Evolutionary conservation across 1,140 invertebrate species (phyloP).

Genomic region (Drosophila littoralis): DNA sequence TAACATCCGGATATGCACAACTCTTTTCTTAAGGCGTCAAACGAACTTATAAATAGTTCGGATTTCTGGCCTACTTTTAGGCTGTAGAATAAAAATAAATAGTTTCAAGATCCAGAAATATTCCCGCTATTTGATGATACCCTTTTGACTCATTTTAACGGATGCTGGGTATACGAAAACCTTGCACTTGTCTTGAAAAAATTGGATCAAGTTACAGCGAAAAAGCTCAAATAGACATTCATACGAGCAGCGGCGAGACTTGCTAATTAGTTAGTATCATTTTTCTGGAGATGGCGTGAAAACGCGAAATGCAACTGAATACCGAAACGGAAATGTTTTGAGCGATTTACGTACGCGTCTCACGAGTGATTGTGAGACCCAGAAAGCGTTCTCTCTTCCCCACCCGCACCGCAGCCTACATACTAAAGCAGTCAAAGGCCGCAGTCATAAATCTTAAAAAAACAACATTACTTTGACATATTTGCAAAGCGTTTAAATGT

Average conservation of each 20-base stretch:
- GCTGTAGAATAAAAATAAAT: no score
- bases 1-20: no score
- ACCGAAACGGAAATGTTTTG: conserved; percentile 45
- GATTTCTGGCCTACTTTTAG: no score
- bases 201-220: conserved; percentile 4
- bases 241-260: conserved; percentile 5
- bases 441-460: conserved; percentile 47
- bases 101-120: no score
- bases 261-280: conserved; percentile 69
- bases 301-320: conserved; percentile 44
- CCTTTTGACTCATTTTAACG: conserved; percentile 8
- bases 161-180: conserved; percentile 1
- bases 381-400: conserved; percentile 10
- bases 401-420: not conserved
- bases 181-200: not conserved
- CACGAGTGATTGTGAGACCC: conserved; percentile 26
- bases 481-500: conserved; percentile 61
- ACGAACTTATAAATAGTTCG: no score
- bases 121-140: not conserved
- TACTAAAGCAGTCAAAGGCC: conserved; percentile 25
- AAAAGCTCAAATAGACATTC: conserved; percentile 34
- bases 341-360: conserved; percentile 45
- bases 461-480: conserved; percentile 47
- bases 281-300: conserved; percentile 62
- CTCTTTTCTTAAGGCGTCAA: no score